Base-by-base conservation (phyloP, 37 sponge, comb jelly and placozoan genomes). In the Ephydatia muelleri region DNA sequence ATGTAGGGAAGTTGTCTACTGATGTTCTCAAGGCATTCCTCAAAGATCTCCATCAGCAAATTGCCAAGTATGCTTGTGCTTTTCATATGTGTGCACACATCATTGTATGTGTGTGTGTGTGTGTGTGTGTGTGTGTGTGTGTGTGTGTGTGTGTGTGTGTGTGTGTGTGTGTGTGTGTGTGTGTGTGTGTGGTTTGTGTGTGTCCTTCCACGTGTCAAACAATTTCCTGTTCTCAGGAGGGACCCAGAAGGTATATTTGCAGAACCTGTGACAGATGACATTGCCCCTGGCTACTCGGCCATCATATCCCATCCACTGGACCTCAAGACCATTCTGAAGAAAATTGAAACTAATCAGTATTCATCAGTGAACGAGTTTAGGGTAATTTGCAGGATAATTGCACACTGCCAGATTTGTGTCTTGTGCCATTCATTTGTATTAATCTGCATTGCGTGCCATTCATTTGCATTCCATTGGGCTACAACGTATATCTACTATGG, bases 261-360 rank as follows among this genome's bases (percentile, higher is more conserved):
- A 29, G 93, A 93, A 75, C 97, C 99, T 25, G 99, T 99, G 67
- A 97, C 95, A 14, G 99, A 99, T 68, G 87, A 91, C 65, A 94
- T 99, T 27, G 99, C 99, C 32, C 99, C 99, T 8, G 97, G 96
- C 67, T 99, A 99, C 77, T 95, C 97, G 33, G 31, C 67, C 19
- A 80, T 97, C 72, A 99, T 99, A 29, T 43, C 84, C 21, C 79
- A 90, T n/a, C 96, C 99, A 21, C 97, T 99, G 97, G 99, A 99
- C 76, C 85, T 99, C 47, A 49, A 76, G 73, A 95, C 93, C 43
- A 95, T 99, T 91, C 71, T 70, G 40, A 79, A 65, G 72, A 97
- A 97, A 86, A 85, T 97, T n/a, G 91, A 87, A 30, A 32, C 3
- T n/a, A 36, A 67, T 65, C 75, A 38, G 49, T 97, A 97, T 69